phyloP scores from a whole-genome alignment of 1,140 invertebrate genomes.

The Calephelis virginiensis region DNA sequence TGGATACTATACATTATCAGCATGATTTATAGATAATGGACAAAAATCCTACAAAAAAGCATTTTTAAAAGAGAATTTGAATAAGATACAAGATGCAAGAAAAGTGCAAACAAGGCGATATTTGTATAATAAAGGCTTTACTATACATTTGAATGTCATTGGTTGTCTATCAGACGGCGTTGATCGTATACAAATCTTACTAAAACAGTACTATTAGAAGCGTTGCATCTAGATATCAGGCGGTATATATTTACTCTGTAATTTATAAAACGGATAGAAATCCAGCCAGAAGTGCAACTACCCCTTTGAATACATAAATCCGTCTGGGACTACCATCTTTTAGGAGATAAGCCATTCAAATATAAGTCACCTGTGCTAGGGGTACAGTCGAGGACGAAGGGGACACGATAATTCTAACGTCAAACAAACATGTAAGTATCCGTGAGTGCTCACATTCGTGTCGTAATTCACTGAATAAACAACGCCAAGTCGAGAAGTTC shows the following conservation, averaged over 20 bases:
- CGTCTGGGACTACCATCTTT: constrained; percentile 11
- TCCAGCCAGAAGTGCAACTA: constrained; percentile 5
- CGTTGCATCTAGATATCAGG: no score
- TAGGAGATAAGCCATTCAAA: constrained; percentile 25
- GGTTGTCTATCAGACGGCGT: no score
- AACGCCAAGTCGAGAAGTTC: constrained; percentile 52
- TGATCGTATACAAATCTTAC: no score
- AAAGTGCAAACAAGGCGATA: no score
- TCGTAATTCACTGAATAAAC: constrained; percentile 68
- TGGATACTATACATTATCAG: no score
- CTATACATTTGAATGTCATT: no score
- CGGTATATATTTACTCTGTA: neutral
- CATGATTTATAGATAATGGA: no score
- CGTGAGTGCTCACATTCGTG: constrained; percentile 39
- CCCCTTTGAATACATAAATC: constrained; percentile 14
- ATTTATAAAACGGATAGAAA: constrained; percentile 8
- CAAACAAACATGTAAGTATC: constrained; percentile 59
- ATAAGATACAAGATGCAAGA: no score
- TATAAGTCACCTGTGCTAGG: constrained; percentile 25
- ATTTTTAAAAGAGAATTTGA: no score
- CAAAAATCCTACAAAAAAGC: no score
- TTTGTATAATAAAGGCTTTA: no score
- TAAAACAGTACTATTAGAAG: no score
- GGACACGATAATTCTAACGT: constrained; percentile 52
- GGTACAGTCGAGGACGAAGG: constrained; percentile 25